Conservation (phyloP, 2,888 invertebrate species). For the Amorpha juglandis region DNA sequence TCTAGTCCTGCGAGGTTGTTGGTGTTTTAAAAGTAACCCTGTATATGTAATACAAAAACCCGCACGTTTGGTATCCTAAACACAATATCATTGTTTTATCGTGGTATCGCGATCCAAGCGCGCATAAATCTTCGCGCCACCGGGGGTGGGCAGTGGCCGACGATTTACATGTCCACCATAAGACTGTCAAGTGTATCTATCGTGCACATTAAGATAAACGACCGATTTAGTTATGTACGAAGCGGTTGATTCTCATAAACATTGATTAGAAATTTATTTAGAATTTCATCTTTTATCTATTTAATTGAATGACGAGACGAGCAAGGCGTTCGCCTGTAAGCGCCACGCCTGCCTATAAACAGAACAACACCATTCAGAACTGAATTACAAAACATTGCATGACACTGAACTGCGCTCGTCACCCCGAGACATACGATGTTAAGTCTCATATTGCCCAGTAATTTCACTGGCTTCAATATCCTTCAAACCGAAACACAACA, state of each 20-base stretch:
- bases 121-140: slow-evolving; percentile 36
- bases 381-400: too few relatives aligned
- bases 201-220: slow-evolving; percentile 29
- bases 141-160: slow-evolving; percentile 28
- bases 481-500: too few relatives aligned
- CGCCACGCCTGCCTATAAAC: too few relatives aligned
- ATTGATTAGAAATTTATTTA: neutral
- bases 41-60: neutral
- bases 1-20: too few relatives aligned
- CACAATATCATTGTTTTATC: slow-evolving; percentile 27
- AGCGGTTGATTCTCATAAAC: slow-evolving; percentile 1
- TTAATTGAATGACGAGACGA: too few relatives aligned
- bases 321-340: too few relatives aligned
- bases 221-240: neutral
- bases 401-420: too few relatives aligned
- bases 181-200: slow-evolving; percentile 44
- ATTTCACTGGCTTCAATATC: too few relatives aligned
- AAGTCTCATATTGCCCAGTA: too few relatives aligned
- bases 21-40: neutral
- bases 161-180: slow-evolving; percentile 41
- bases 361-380: too few relatives aligned
- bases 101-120: slow-evolving; percentile 30
- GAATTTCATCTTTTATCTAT: too few relatives aligned
- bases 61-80: neutral
- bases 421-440: too few relatives aligned